phyloP scores from a whole-genome alignment of 2,113 vertebrate genomes.

The Ailurus styani region DNA sequence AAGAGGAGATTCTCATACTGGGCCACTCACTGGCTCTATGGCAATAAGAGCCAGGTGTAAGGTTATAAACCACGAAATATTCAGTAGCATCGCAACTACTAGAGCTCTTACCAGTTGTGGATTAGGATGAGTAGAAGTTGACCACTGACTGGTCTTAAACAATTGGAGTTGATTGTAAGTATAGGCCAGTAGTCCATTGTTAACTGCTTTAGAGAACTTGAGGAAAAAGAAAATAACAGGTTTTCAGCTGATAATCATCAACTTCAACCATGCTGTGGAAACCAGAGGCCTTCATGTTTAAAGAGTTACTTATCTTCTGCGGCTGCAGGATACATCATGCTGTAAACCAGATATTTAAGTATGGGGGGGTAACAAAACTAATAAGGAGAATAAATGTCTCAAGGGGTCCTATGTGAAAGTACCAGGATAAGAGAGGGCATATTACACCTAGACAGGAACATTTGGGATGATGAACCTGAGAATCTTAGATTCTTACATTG shows the following conservation, averaged over 20 bases:
- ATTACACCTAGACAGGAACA: background rate
- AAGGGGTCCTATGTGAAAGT: background rate
- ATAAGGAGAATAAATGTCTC: background rate
- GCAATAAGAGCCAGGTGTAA: background rate
- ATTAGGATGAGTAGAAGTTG: background rate
- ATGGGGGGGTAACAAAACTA: background rate
- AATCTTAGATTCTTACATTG: background rate
- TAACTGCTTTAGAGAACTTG: background rate
- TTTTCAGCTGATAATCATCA: background rate
- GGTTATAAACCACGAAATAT: background rate
- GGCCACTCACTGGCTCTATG: background rate
- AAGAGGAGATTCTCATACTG: background rate
- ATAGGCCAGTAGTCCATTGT: background rate
- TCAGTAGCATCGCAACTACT: background rate
- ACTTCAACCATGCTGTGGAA: background rate
- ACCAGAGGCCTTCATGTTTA: background rate
- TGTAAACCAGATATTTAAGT: background rate
- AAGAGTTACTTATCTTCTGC: background rate
- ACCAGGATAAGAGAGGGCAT: background rate
- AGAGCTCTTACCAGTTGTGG: background rate
- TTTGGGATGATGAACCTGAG: background rate
- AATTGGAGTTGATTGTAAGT: background rate
- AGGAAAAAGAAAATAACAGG: background rate
- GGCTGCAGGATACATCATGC: background rate
- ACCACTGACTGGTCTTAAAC: background rate